A percentile compares a stretch with the other conserved stretches of the same genome.
Conservation (phyloP, 2,888 invertebrate species). For the Zeuzera pyrina region DNA sequence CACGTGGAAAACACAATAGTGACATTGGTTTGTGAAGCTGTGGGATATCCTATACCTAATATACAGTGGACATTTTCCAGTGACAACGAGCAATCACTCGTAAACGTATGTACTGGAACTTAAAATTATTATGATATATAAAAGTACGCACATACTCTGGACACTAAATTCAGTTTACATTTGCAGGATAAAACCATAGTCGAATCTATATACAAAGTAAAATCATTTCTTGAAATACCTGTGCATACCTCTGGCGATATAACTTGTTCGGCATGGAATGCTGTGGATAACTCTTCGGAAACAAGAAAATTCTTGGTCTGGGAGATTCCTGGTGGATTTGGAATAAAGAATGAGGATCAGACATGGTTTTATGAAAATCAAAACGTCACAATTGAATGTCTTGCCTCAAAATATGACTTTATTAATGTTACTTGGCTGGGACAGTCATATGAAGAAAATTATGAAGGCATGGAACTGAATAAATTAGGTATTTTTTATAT, state of each 20-base stretch:
- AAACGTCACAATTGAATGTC: conserved; percentile 32
- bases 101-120: too few relatives aligned
- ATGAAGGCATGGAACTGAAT: too few relatives aligned
- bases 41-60: conserved; percentile 40
- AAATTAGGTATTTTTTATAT: too few relatives aligned
- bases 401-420: conserved; percentile 46
- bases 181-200: conserved; percentile 18
- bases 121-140: too few relatives aligned
- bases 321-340: conserved; percentile 46
- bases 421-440: conserved; percentile 39
- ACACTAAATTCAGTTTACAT: neutral
- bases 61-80: conserved; percentile 39
- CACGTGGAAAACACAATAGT: conserved; percentile 21
- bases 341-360: conserved; percentile 26
- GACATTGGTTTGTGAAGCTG: conserved; percentile 34
- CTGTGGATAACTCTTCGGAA: neutral
- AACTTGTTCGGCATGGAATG: conserved; percentile 36
- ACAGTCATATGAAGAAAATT: too few relatives aligned
- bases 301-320: conserved; percentile 32
- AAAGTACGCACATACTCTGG: neutral
- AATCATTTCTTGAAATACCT: conserved; percentile 26
- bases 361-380: conserved; percentile 40
- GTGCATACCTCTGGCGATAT: conserved; percentile 33
- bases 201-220: conserved; percentile 25
- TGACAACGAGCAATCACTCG: too few relatives aligned